Conservation (phyloP, 37 sponge, comb jelly and placozoan species). For the Tethya wilhelma region DNA sequence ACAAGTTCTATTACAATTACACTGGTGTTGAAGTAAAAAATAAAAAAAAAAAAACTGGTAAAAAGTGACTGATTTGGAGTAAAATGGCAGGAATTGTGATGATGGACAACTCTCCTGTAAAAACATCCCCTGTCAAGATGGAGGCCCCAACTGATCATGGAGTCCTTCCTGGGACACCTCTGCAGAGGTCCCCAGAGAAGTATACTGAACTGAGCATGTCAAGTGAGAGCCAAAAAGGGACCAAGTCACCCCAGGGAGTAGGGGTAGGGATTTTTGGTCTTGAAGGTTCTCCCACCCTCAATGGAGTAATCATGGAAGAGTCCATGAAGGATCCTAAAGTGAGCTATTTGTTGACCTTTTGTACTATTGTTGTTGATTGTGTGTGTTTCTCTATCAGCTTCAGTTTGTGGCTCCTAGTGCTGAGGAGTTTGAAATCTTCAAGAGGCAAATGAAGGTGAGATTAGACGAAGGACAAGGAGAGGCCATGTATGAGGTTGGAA, state of each 20-base stretch:
- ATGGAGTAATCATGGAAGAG: not conserved
- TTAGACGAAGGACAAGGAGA: slow-evolving; percentile 94
- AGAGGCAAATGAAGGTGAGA: slow-evolving; percentile 62
- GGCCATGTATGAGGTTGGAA: slow-evolving; percentile 86
- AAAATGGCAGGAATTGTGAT: slow-evolving; percentile 1
- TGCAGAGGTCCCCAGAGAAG: not conserved
- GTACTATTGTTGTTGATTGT: too few relatives aligned
- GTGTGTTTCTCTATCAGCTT: too few relatives aligned
- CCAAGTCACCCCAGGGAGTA: not conserved
- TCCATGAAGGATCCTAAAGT: slow-evolving; percentile 31
- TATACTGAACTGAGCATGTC: too few relatives aligned
- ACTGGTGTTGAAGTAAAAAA: not conserved
- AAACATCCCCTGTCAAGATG: not conserved
- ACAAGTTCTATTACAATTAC: not conserved
- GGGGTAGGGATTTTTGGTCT: slow-evolving; percentile 17
- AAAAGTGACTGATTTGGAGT: not conserved
- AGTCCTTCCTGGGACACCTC: not conserved
- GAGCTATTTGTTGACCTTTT: not conserved
- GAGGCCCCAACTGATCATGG: not conserved
- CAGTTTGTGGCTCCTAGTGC: slow-evolving; percentile 76
- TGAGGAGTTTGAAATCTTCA: slow-evolving; percentile 79
- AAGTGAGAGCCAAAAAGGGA: too few relatives aligned
- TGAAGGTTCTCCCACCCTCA: not conserved
- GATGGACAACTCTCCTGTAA: not conserved
- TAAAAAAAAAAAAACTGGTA: not conserved